phyloP scores from a whole-genome alignment of 2,797 vertebrate species.

The Sparidentex hasta region DNA sequence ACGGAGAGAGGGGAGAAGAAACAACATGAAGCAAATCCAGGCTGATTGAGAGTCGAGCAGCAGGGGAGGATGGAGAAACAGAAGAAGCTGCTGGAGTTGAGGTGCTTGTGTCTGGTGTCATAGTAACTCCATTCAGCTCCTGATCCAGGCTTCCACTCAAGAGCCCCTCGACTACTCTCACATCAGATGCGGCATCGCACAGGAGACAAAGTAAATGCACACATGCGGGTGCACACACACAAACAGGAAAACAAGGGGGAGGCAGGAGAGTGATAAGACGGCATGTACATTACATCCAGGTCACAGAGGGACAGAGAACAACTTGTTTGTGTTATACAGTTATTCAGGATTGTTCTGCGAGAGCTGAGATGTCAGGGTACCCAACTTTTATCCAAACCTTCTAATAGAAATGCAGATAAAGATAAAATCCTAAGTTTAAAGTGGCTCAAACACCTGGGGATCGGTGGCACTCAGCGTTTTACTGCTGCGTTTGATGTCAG shows the following conservation, averaged over 20 bases:
- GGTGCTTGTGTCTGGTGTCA: slow-evolving; percentile 84
- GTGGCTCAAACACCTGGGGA: not conserved
- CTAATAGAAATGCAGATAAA: not conserved
- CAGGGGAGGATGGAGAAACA: slow-evolving; percentile 80
- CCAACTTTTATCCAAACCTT: not conserved
- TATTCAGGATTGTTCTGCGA: not conserved
- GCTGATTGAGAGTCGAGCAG: slow-evolving; percentile 67
- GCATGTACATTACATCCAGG: not conserved
- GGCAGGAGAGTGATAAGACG: not conserved
- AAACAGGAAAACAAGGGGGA: slow-evolving; percentile 12
- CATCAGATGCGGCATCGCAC: slow-evolving; percentile 83
- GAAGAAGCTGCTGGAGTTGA: slow-evolving; percentile 85
- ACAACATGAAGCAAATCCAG: slow-evolving; percentile 57
- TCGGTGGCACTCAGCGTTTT: slow-evolving; percentile 29
- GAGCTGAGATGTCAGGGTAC: not conserved
- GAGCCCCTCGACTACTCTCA: slow-evolving; percentile 86
- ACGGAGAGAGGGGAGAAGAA: slow-evolving; percentile 28
- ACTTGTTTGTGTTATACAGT: not conserved
- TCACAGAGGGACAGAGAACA: not conserved
- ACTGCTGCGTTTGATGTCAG: slow-evolving; percentile 29
- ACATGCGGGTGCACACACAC: slow-evolving; percentile 32
- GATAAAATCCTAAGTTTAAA: not conserved
- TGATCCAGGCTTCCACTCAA: slow-evolving; percentile 84
- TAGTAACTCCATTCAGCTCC: slow-evolving; percentile 82
- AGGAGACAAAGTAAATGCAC: slow-evolving; percentile 80